Base-by-base conservation (phyloP, 2,797 vertebrate species). In the Lacerta viridis region DNA sequence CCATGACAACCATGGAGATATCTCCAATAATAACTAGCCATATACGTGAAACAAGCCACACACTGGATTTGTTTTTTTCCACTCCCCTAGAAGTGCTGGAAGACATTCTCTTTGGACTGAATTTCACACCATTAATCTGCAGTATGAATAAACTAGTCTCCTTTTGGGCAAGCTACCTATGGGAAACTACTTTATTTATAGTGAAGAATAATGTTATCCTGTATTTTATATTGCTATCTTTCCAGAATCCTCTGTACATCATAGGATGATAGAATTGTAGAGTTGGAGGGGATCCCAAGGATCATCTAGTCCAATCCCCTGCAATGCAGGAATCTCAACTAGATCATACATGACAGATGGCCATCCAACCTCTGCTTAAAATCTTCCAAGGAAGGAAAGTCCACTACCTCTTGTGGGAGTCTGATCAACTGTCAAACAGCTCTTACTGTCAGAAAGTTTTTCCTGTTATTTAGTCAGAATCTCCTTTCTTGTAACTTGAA, bases 1-100 rank as follows among this genome's bases (percentile, higher is more conserved):
- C 87, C 80, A 83, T 84, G 75, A 88, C 81, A 83, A 75, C 74
- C 74, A 76, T 83, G 17, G 74, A 69, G 25, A 78, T 88, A 69
- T 77, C 64, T 83, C 81, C 74, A 83, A 50, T 88, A 68, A 88
- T 83, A 83, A 77, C 87, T 83, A 78, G 61, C 59, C 41, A 78
- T 81, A 83, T 50, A 88, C 9, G 39, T 81, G 78, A 75, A 69
- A 61, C 39, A 81, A 68, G 43, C 72, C 59, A 83, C 43, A 87
- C 39, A 64, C 68, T 33, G 39, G 46, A 17, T 74, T 75, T 75
- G 50, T 64, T 79, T 87, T 76, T 64, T 87, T 64, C 79, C 36
- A 82, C 39, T 87, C 81, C 79, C 55, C 55, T 43, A 69, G 39
- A 82, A 81, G 50, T 81, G 69, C 69, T 87, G 55, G 39, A 88